Base-by-base conservation (phyloP, 2,888 invertebrate species). In the Netelia virgata region DNA sequence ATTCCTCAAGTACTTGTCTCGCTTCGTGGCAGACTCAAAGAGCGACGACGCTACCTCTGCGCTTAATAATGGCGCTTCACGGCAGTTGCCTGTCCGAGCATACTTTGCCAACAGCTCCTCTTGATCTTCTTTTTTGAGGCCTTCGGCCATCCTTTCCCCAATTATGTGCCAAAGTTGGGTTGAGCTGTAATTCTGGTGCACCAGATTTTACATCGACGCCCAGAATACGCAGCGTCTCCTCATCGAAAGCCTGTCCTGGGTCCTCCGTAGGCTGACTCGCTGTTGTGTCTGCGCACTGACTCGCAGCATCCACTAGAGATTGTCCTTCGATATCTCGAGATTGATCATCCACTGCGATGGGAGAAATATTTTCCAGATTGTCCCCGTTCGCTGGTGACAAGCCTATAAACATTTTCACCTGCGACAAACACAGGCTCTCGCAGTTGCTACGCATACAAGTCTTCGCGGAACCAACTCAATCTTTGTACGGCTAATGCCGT, bases 1-100 rank as follows among this genome's bases (percentile, higher is more conserved):
- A n/a, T n/a, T n/a, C n/a, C n/a, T n/a, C n/a, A 86, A 84, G 64
- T 80, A 84, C 18, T 87, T 86, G 47, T 88, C 87, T 55, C 87
- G 73, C 28, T 87, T 87, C 9, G 28, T 70, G n/a, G 79, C 82
- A 11, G 86, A 64, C 28, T 85, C 83, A 69, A 82, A 86, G 5
- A 86, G 16, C 1, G 85, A 76, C 2, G 84, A 70, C 11, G 81
- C 76, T 1, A 86, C 66, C 61, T 88, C 86, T 16, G 86, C 83
- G 20, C 87, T 85, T 10, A 87, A 53, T 14, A 14, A 28, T 47
- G 84, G 86, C 6, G 87, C 86, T 68, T 84, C 86, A 9, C 68
- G 73, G 55, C 79, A 83, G 28, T 86, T 85, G 10, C 86, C 87
- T 23, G 78, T 83, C 5, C 83, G 82, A 23, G 86, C 78, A 55